Evolutionary conservation across 1,140 invertebrate species (phyloP).

Genomic region (Riptortus pedestris): DNA sequence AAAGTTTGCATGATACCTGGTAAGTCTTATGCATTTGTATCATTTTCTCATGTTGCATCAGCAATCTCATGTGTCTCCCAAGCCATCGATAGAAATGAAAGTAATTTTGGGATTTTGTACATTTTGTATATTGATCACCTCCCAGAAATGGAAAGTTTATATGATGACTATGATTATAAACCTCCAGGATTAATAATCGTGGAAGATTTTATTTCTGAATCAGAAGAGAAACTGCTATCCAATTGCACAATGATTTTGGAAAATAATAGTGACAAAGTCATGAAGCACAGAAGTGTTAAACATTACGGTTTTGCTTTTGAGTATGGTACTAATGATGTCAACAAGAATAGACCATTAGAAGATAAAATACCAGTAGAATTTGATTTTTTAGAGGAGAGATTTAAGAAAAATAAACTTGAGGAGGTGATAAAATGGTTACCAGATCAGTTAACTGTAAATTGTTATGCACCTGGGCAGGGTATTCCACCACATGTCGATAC

Average conservation of each 20-base stretch:
- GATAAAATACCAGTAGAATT: constrained; percentile 61
- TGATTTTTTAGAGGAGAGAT: constrained; percentile 50
- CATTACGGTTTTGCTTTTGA: constrained; percentile 92
- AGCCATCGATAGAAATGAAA: constrained; percentile 40
- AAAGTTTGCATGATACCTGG: constrained; percentile 53
- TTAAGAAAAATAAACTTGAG: constrained; percentile 40
- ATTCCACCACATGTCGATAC: constrained; percentile 94
- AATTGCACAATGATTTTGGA: constrained; percentile 34
- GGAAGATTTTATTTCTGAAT: constrained; percentile 58
- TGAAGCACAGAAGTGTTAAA: constrained; percentile 80
- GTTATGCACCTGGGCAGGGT: constrained; percentile 83
- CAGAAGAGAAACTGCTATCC: constrained; percentile 60
- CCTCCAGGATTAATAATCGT: constrained; percentile 66
- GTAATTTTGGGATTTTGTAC: constrained; percentile 53
- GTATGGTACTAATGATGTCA: constrained; percentile 81
- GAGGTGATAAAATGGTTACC: constrained; percentile 41
- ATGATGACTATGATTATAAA: constrained; percentile 18
- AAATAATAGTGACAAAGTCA: constrained; percentile 30
- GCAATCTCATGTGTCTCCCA: constrained; percentile 44
- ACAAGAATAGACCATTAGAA: constrained; percentile 53
- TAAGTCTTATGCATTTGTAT: constrained; percentile 67
- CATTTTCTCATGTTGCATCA: constrained; percentile 41
- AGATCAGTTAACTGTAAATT: constrained; percentile 88
- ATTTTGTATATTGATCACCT: constrained; percentile 34
- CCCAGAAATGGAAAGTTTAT: constrained; percentile 37